Evolutionary conservation across 2,888 invertebrate species (phyloP).

Genomic region (Drosophila melanosoma): DNA sequence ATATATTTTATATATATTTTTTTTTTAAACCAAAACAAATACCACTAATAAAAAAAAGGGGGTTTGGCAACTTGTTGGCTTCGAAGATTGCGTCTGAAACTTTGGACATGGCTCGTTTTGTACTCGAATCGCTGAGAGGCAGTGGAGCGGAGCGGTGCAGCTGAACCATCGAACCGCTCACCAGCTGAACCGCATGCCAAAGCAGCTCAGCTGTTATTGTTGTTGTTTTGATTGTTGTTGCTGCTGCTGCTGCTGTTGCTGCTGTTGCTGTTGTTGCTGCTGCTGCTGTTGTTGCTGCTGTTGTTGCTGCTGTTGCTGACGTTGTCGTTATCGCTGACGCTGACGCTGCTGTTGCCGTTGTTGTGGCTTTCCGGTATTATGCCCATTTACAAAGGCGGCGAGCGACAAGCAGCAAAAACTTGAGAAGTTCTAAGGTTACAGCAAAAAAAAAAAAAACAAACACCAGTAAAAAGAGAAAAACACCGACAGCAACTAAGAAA

Average conservation of each 20-base stretch:
- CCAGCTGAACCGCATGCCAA: slow-evolving; percentile 56
- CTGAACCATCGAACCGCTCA: slow-evolving; percentile 43
- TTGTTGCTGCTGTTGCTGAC: slow-evolving; percentile 1
- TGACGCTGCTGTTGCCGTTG: slow-evolving; percentile 54
- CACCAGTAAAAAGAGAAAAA: slow-evolving; percentile 25
- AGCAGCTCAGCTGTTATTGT: slow-evolving; percentile 69
- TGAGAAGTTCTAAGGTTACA: slow-evolving; percentile 75
- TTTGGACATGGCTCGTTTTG: slow-evolving; percentile 53
- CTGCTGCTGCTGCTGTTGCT: slow-evolving; percentile 18
- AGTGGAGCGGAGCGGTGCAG: slow-evolving; percentile 64
- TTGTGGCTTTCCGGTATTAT: slow-evolving; percentile 81
- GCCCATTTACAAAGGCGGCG: slow-evolving; percentile 76
- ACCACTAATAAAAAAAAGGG: neutral
- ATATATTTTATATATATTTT: too few species aligned
- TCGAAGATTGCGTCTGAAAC: slow-evolving; percentile 16
- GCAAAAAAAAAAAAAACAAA: slow-evolving; percentile 17
- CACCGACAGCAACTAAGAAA: slow-evolving; percentile 56
- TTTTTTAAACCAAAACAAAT: neutral
- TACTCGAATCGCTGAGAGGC: slow-evolving; percentile 59
- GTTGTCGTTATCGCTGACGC: slow-evolving; percentile 8
- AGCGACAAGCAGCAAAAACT: slow-evolving; percentile 55
- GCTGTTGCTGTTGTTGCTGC: slow-evolving; percentile 17
- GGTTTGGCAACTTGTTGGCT: slow-evolving; percentile 3
- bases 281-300: neutral
- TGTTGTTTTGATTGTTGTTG: slow-evolving; percentile 37